Base-by-base conservation (phyloP, 2,113 vertebrate genomes). In the Apistogramma diplotaenia region DNA sequence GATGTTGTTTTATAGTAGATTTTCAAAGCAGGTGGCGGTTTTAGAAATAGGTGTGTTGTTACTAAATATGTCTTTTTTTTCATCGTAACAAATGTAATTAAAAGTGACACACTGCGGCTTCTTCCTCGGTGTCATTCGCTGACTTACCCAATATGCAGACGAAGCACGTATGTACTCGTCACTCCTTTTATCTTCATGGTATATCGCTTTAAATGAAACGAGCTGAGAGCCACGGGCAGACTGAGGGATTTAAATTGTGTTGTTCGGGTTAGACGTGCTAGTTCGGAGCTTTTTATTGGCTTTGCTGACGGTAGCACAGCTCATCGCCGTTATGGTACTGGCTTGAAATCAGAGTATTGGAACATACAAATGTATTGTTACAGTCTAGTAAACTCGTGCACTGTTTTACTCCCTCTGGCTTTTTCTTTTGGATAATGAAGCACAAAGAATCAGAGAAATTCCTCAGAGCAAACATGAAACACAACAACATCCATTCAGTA, bases 401-500 rank as follows among this genome's bases (percentile, higher is more conserved):
- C 56, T 57, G 60, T n/a, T 1, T 78, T 29, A 23, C 18, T 27
- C 19, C 55, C 11, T 62, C 13, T 49, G n/a, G 5, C 18, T 61
- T 29, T 57, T 65, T 80, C 29, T 55, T 82, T 79, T 77, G 46
- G 76, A 83, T 67, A 62, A 81, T 72, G 72, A 79, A 85, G 51
- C 53, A 27, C 77, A 84, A 74, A 79, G 57, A 84, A 61, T 81
- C n/a, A 4, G 72, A 46, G 56, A 81, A 56, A 70, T 74, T 81
- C 37, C 59, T 82, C 8, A 0, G 57, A 0, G 33, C 70, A 10
- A 82, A 77, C 81, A 85, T 83, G 23, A 40, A 85, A 79, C 54
- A 43, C 73, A 61, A 67, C 70, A 18, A 74, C 78, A 46, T 86
- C 54, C 62, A 33, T 83, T 87, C 60, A 25, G 73, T 58, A 35